A percentile compares a stretch with the other conserved stretches of the same genome.
These are phyloP conservation scores for Rafetus swinhoei DNA, from an alignment of 2,113 vertebrate genomes.

Conservation along the genomic window DNA sequence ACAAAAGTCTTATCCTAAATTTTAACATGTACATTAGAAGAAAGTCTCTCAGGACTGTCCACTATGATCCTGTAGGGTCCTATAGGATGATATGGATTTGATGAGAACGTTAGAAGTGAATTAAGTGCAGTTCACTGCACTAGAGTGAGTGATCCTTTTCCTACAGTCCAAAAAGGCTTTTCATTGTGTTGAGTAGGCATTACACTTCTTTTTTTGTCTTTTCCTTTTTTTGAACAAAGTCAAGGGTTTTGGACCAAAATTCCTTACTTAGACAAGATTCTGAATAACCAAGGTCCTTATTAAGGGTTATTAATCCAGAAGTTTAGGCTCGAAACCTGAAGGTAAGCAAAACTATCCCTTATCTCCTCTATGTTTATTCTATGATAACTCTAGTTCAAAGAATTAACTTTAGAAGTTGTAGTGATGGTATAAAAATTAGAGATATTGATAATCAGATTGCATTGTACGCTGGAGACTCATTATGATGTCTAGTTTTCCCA, in stretches of 20 bases:
- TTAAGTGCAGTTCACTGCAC: slow-evolving; percentile 46
- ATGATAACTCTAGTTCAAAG: not conserved
- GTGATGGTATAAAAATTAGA: not conserved
- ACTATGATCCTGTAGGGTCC: slow-evolving; percentile 49
- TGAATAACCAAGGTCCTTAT: slow-evolving; percentile 27
- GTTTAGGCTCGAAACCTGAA: slow-evolving; percentile 12
- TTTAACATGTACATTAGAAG: slow-evolving; percentile 28
- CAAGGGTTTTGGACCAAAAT: slow-evolving; percentile 24
- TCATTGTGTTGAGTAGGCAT: slow-evolving; percentile 55
- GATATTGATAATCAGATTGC: not conserved
- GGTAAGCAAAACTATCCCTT: not conserved
- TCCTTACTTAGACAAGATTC: slow-evolving; percentile 23
- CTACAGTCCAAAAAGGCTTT: slow-evolving; percentile 38
- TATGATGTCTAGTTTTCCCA: not conserved
- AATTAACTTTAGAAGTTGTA: not conserved
- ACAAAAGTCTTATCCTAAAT: slow-evolving; percentile 15
- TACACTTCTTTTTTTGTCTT: not conserved
- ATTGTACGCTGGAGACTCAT: not conserved
- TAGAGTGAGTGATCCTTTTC: slow-evolving; percentile 31
- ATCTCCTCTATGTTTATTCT: not conserved
- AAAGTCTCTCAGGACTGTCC: slow-evolving; percentile 38
- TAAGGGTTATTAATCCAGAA: slow-evolving; percentile 32
- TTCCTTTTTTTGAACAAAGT: not conserved
- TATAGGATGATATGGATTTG: slow-evolving; percentile 47
- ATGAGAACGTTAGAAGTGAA: not conserved